phyloP scores from a whole-genome alignment of 30 jellyfish, hydroid and myxozoan species.

The Pelagia noctiluca region DNA sequence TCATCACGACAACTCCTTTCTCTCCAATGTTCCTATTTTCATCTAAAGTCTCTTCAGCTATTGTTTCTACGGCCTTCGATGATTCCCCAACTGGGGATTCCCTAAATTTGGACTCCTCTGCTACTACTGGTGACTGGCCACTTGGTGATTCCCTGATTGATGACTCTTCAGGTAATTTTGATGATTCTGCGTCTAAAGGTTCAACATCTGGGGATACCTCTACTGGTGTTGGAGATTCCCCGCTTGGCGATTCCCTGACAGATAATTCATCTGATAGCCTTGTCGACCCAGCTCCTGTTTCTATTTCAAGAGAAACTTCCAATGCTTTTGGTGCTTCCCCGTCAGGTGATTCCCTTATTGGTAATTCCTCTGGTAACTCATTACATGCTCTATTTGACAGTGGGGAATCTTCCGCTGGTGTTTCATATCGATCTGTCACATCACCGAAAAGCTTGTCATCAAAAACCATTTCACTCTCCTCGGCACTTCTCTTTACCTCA shows the following conservation, averaged over 20 bases:
- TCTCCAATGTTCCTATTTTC: conserved; percentile 46
- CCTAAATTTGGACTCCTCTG: too few species aligned
- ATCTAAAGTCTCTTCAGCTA: conserved; percentile 15
- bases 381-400: neutral
- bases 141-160: too few species aligned
- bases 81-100: neutral
- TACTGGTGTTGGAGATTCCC: too few species aligned
- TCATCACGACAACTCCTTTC: neutral
- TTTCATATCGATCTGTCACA: neutral
- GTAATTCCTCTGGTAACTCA: neutral
- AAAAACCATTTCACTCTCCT: conserved; percentile 10
- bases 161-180: too few species aligned
- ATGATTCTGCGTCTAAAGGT: too few species aligned
- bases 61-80: neutral
- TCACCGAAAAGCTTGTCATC: conserved; percentile 32
- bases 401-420: neutral
- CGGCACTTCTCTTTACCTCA: conserved; percentile 28
- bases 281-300: too few species aligned
- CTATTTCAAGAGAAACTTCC: conserved; percentile 29
- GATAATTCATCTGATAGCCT: too few species aligned
- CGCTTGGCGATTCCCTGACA: too few species aligned
- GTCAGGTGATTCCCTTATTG: neutral
- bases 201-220: too few species aligned
- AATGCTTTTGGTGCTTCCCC: neutral
- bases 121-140: too few species aligned